Base-by-base conservation (phyloP, 2,888 invertebrate species). In the Neoscelio sp. region DNA sequence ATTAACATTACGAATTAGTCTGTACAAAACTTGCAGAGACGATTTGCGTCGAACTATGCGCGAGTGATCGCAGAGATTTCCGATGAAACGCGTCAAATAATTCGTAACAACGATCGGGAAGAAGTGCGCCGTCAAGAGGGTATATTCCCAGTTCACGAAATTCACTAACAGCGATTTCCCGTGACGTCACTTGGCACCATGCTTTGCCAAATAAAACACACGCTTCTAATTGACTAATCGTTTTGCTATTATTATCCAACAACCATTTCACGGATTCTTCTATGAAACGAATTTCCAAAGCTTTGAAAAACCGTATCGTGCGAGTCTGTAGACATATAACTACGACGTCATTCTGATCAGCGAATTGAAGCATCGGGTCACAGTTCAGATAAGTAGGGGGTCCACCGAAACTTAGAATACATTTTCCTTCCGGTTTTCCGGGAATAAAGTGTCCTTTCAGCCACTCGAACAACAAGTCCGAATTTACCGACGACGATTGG, bases 321-420 rank as follows among this genome's bases (percentile, higher is more conserved):
- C 86, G 85, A 30, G 78, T 79, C 7, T 87, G 85, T n/a, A 88
- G 62, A 42, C 84, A 86, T 1, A 88, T 2, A 13, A 87, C 50
- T 13, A 85, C 78, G 12, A 87, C 82, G 13, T 85, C 80, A 65
- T 86, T 82, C 56, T 80, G 70, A 20, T 83, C 13, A 82, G 78
- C 60, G 64, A 83, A 60, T 85, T 80, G 17, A 83, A 65, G 40
- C 80, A 46, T 26, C 2, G 54, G 28, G 5, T 42, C 12, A 8
- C 18, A 46, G n/a, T 46, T 26, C 3, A 56, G 12, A 26, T 67
- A 46, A 1, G 35, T 1, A 13, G 35, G 33, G 58, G 86, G 86
- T 2, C 86, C 86, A 79, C 88, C 87, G 6, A 88, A 52, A 56
- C 87, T 78, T 13, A 88, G 48, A 6, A 87, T 7, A 12, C 82